Base-by-base conservation (phyloP, 2,888 invertebrate genomes). In the Eristalis arbustorum region DNA sequence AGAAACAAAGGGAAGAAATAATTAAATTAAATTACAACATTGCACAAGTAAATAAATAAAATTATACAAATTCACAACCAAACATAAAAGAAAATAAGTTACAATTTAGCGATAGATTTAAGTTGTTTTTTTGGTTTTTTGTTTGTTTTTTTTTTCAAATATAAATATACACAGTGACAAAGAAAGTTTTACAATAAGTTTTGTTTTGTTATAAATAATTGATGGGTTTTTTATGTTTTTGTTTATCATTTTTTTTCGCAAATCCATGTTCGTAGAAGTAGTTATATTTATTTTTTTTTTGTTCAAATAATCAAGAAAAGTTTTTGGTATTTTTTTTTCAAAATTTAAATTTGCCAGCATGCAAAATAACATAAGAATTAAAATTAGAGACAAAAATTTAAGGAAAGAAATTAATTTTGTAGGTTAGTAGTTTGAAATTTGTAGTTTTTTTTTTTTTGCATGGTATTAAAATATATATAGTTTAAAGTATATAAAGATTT, bases 311-410 rank as follows among this genome's bases (percentile, higher is more conserved):
- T 84, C 75, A 71, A 81, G 77, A 78, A 81, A 79, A 67, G 56
- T 42, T 77, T 77, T 64, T 71, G 75, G 14, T 63, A 79, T 64
- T 67, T 77, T 72, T 83, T 68, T 69, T 73, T 68, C 23, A 62
- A 68, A 67, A 71, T 77, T 71, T 79, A 87, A 84, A 88, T 87
- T 89, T 89, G 89, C 88, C 89, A 88, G 89, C 89, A 89, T 89
- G 89, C 89, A 89, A 89, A 89, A 88, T 88, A 89, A 89, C 79
- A 88, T 83, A 87, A 89, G 78, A 88, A 78, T 88, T 84, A 59
- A 88, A 84, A 84, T 84, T 77, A 81, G 81, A 84, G 71, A 63
- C 59, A 77, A 81, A 74, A 73, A 82, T 67, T 62, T 63, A 83
- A 83, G 63, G 67, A 79, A 87, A 75, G 67, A 83, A 87, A 87